Conservation (phyloP, 2,797 vertebrate genomes). For the Todus mexicanus region DNA sequence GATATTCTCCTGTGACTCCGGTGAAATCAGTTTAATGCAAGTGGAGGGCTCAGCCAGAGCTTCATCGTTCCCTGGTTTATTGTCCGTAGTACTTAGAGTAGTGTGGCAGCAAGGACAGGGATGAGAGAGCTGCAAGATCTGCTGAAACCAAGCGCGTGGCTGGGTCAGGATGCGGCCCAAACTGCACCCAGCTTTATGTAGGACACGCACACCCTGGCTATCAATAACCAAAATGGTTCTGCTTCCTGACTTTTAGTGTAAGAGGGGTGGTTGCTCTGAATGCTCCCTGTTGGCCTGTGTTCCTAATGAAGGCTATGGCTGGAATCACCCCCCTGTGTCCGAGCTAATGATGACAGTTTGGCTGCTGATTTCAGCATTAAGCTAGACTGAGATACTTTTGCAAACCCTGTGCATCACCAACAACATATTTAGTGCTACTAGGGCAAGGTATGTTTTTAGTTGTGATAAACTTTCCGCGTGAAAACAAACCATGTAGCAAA, state of each 20-base stretch:
- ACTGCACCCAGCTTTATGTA: no score
- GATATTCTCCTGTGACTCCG: background rate
- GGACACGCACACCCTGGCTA: background rate
- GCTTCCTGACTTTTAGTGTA: background rate
- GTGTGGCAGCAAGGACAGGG: background rate
- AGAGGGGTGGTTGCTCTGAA: background rate
- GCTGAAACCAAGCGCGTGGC: rapidly evolving
- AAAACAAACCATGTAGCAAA: background rate
- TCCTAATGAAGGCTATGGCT: background rate
- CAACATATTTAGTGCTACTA: background rate
- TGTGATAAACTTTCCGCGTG: background rate
- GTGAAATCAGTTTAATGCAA: background rate
- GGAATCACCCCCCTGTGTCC: background rate
- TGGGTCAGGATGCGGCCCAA: background rate
- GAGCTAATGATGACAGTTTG: background rate
- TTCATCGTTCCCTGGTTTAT: background rate
- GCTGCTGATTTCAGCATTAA: background rate
- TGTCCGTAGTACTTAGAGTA: background rate
- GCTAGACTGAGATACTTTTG: background rate
- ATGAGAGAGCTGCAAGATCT: background rate
- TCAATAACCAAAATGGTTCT: background rate
- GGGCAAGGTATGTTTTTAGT: background rate
- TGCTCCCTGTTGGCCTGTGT: background rate
- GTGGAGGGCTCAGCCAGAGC: background rate
- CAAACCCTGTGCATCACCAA: rapidly evolving